Percentiles rank a stretch among this genome's conserved stretches.
phyloP scores from a whole-genome alignment of 2,113 vertebrate species.

The Chaenogobius annularis region DNA sequence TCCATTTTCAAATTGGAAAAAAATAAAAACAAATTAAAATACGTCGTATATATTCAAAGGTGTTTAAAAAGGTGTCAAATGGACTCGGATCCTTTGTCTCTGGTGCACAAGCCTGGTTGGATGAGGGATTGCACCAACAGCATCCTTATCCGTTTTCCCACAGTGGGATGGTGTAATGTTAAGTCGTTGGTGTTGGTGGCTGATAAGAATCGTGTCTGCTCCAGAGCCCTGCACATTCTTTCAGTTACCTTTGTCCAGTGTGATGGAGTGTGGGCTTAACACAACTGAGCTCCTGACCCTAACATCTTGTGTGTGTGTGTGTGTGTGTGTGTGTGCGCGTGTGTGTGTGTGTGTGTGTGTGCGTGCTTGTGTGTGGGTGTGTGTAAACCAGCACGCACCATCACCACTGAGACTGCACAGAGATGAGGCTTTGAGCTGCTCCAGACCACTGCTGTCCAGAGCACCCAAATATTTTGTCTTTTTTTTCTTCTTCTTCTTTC shows the following conservation, averaged over 20 bases:
- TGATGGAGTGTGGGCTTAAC: constrained; percentile 68
- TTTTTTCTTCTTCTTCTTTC: background rate
- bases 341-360: too few relatives aligned
- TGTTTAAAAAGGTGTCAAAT: too few relatives aligned
- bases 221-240: constrained; percentile 55
- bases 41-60: too few relatives aligned
- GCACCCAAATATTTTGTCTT: background rate
- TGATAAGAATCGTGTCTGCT: constrained; percentile 38
- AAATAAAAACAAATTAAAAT: too few relatives aligned
- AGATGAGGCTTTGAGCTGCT: constrained; percentile 51
- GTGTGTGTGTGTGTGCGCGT: background rate
- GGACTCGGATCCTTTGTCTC: too few relatives aligned
- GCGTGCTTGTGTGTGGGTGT: too few relatives aligned
- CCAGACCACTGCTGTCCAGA: constrained; percentile 58
- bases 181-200: constrained; percentile 43
- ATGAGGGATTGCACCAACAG: too few relatives aligned
- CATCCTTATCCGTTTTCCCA: too few relatives aligned
- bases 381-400: constrained; percentile 32
- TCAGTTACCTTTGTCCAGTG: constrained; percentile 66
- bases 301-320: constrained; percentile 14
- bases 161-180: background rate
- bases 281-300: constrained; percentile 59
- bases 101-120: too few relatives aligned
- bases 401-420: constrained; percentile 65
- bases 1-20: too few relatives aligned